Conservation (phyloP, 1,140 invertebrate species). For the Ips nitidus region DNA sequence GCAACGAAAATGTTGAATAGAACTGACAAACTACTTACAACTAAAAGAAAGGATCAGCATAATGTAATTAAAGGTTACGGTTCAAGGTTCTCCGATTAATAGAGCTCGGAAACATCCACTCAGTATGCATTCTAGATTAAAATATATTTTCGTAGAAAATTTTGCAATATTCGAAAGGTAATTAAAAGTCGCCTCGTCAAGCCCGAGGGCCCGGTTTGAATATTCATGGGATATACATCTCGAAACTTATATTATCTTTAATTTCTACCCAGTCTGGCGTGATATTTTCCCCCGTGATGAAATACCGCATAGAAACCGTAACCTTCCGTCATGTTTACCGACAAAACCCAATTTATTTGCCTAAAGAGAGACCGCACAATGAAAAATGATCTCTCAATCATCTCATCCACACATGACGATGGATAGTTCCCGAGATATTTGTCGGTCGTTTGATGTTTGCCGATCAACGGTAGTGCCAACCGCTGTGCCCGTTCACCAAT, state of each 20-base stretch:
- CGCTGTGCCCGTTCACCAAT: conserved; percentile 6
- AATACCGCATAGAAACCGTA: conserved; percentile 12
- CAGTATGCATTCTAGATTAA: conserved; percentile 26
- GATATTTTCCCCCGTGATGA: conserved; percentile 31
- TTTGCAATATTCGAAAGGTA: conserved; percentile 36
- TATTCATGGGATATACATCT: conserved; percentile 35
- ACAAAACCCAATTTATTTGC: conserved; percentile 20
- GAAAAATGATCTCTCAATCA: not conserved
- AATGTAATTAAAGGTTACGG: too few relatives aligned
- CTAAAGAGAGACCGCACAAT: not conserved
- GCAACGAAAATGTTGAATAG: too few relatives aligned
- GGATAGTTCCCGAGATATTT: too few relatives aligned
- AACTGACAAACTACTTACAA: too few relatives aligned
- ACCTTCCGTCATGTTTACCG: conserved; percentile 25
- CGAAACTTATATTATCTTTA: conserved; percentile 36
- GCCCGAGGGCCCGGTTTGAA: conserved; percentile 30
- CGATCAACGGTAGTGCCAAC: conserved; percentile 1
- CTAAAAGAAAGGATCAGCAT: too few relatives aligned
- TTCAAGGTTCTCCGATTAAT: too few relatives aligned
- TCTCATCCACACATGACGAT: too few relatives aligned
- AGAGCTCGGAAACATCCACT: not conserved
- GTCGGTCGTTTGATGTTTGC: too few relatives aligned
- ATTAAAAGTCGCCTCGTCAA: conserved; percentile 35
- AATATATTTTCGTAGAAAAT: conserved; percentile 34
- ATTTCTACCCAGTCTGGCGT: conserved; percentile 35